Evolutionary conservation across 1,140 invertebrate species (phyloP).

Genomic region (Agraylea sexmaculata): DNA sequence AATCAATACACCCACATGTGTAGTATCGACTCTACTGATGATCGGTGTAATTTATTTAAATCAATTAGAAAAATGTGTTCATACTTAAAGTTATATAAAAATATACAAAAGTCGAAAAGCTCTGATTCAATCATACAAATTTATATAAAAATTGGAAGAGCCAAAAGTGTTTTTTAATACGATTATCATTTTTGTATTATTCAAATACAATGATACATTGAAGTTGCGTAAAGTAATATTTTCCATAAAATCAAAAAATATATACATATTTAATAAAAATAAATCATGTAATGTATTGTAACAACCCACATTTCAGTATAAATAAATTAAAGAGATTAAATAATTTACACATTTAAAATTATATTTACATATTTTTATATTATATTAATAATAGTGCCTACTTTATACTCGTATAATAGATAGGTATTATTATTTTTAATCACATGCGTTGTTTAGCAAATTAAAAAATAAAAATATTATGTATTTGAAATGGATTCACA

Average conservation of each 20-base stretch:
- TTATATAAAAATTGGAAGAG: constrained; percentile 18
- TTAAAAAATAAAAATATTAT: background rate
- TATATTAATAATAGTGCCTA: too few relatives aligned
- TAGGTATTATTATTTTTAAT: constrained; percentile 2
- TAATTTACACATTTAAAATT: background rate
- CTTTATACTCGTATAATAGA: too few relatives aligned
- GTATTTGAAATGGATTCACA: background rate
- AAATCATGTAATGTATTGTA: background rate
- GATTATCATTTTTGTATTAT: background rate
- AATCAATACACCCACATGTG: too few relatives aligned
- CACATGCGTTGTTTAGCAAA: background rate
- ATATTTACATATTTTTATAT: background rate
- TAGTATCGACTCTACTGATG: too few relatives aligned
- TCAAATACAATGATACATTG: background rate
- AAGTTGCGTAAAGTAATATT: background rate
- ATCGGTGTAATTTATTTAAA: too few relatives aligned
- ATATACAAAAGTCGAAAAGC: constrained; percentile 20
- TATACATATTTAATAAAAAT: background rate
- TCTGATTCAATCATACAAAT: too few relatives aligned
- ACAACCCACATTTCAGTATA: background rate
- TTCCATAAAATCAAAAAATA: background rate
- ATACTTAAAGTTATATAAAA: too few relatives aligned
- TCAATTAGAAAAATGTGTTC: too few relatives aligned
- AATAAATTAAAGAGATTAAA: background rate
- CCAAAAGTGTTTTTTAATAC: constrained; percentile 4